A percentile compares a stretch with the other conserved stretches of the same genome.
phyloP scores from a whole-genome alignment of 2,113 vertebrate species.

The Perca flavescens region DNA sequence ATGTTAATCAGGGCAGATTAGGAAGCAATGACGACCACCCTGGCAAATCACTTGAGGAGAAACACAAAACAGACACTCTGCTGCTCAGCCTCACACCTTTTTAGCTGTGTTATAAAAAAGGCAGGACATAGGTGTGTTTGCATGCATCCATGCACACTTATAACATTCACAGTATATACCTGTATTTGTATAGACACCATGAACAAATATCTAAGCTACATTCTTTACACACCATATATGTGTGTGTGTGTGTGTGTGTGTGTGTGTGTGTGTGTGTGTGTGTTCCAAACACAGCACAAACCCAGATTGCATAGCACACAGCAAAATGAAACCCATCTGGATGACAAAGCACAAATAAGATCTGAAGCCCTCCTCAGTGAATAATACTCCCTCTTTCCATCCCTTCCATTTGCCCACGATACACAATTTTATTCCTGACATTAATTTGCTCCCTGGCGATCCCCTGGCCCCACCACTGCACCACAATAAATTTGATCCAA shows the following conservation, averaged over 20 bases:
- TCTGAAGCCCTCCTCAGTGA: conserved; percentile 48
- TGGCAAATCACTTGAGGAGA: conserved; percentile 38
- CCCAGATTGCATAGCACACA: conserved; percentile 46
- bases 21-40: conserved; percentile 46
- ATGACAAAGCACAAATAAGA: conserved; percentile 81
- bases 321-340: conserved; percentile 68
- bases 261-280: conserved; percentile 23
- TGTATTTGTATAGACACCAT: background rate
- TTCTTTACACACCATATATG: conserved; percentile 13
- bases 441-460: conserved; percentile 71
- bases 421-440: conserved; percentile 60
- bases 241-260: conserved; percentile 29
- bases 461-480: conserved; percentile 76
- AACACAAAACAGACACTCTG: conserved; percentile 36
- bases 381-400: conserved; percentile 29
- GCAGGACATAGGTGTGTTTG: conserved; percentile 8
- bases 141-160: conserved; percentile 3
- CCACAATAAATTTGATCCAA: conserved; percentile 79
- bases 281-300: conserved; percentile 34
- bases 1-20: conserved; percentile 69
- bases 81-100: conserved; percentile 61
- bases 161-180: background rate
- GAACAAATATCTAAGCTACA: background rate
- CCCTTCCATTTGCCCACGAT: conserved; percentile 43
- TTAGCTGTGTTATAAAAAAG: conserved; percentile 24